Base-by-base conservation (phyloP, 2,113 vertebrate genomes). In the Corapipo altera region DNA sequence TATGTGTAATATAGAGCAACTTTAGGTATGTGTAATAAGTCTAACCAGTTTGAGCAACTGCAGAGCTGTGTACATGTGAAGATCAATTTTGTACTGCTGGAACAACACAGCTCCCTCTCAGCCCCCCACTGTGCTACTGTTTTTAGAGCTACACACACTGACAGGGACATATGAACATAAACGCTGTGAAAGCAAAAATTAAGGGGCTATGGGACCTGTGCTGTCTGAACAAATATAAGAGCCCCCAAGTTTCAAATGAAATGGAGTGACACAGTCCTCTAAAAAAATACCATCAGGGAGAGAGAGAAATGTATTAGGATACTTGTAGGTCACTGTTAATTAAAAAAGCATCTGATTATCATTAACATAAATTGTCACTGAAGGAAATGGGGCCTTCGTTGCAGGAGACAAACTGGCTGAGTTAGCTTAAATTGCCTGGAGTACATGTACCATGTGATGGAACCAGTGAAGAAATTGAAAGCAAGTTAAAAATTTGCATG, bases 271-370 rank as follows among this genome's bases (percentile, higher is more conserved):
- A 89, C 6, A n/a, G 30, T 83, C 55, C 77, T 83, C 82, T 73
- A 76, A 96, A 91, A 95, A 95, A 57, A 54, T 55, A 51, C 43
- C 64, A 80, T 71, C 48, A 43, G 59, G 75, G 55, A 89, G 69
- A 93, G 51, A 71, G 48, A 81, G 39, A 92, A 94, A 94, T 93
- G 64, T 88, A 96, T 93, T 93, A 83, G 78, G 72, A 91, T 92
- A 69, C 88, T 96, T 92, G 90, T 92, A 95, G 93, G 93, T 95
- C 93, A 88, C 80, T 95, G 82, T 94, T 96, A 97, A 96, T 96
- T 96, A 78, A 96, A 94, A 96, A 96, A 93, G 82, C 85, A 93
- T 95, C 88, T 96, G 93, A 97, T 96, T 95, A 94, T 86, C 88
- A 84, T 95, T 96, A 96, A 92, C 93, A 95, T 92, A 94, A 97